Base-by-base conservation (phyloP, 2,113 vertebrate genomes). In the Austrofundulus limnaeus region DNA sequence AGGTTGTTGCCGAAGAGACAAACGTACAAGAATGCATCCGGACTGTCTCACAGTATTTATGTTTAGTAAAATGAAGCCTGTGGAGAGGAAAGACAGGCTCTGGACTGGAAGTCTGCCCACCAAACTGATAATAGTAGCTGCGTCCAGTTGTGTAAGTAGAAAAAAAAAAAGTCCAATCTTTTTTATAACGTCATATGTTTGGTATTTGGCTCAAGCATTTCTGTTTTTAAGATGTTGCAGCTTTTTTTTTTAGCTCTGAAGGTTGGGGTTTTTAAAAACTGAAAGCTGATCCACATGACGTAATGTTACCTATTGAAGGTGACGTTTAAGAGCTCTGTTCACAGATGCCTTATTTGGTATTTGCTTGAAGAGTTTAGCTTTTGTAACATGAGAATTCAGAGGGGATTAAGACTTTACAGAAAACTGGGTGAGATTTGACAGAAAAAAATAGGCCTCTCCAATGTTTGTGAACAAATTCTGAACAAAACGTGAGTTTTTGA, bases 261-360 rank as follows among this genome's bases (percentile, higher is more conserved):
- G 16, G 1, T 47, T 47, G 3, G 0, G 20, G 9, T 61, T 66
- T 69, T 37, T 21, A 66, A 12, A 21, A 52, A 15, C 31, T 70
- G 64, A 55, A 66, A 64, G 24, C 25, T 57, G 31, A 64, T 65
- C 55, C 15, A 34, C n/a, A 20, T 28, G 24, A 56, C 13, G 49
- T 62, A 52, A 58, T 47, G 61, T 61, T 71, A 54, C 48, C 42
- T 38, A 14, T 43, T 23, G 53, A 72, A 58, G 19, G 6, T 0
- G 3, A 25, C 7, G 25, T 34, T 61, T 55, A 5, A 42, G 20
- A 54, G 66, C 23, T 1, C 50, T 28, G 45, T 34, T 64, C 12
- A 11, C 21, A 66, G 19, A 72, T 57, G 38, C 84, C 78, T 86
- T 87, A 85, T 86, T 79, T 85, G 82, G 78, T 70, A 43, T 59